phyloP scores from a whole-genome alignment of 2,888 invertebrate species.

The Tenthredo mesomela region DNA sequence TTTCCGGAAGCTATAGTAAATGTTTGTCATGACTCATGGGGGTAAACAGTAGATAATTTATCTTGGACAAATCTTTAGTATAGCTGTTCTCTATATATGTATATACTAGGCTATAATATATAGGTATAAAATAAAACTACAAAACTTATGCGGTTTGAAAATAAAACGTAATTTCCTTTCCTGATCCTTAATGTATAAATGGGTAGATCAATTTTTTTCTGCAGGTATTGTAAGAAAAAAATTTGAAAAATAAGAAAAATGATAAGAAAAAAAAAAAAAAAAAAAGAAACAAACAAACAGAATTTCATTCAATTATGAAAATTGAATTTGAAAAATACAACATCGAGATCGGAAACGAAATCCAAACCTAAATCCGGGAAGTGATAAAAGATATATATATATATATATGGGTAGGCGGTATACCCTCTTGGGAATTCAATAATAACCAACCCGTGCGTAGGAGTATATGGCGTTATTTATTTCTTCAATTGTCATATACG shows the following conservation, averaged over 20 bases:
- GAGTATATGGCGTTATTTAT: neutral
- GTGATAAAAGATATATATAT: neutral
- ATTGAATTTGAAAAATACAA: neutral
- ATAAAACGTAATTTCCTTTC: too few species aligned
- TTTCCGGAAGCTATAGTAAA: conserved; percentile 3
- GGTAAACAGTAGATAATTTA: neutral
- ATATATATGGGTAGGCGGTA: neutral
- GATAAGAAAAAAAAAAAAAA: too few species aligned
- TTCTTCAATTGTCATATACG: neutral
- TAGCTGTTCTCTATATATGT: too few species aligned
- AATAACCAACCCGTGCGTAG: neutral
- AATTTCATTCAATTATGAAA: neutral
- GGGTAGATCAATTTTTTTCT: too few species aligned
- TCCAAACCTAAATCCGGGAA: neutral
- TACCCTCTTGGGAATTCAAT: neutral
- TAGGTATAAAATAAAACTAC: too few species aligned
- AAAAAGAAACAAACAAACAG: too few species aligned
- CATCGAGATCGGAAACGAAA: neutral
- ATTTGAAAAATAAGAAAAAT: too few species aligned
- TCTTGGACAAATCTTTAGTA: neutral
- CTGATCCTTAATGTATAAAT: too few species aligned
- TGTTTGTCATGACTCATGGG: neutral
- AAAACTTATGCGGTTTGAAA: too few species aligned
- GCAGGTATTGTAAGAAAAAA: too few species aligned
- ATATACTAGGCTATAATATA: too few species aligned